Base-by-base conservation (phyloP, 1,140 invertebrate genomes). In the Drosophila sucinea region DNA sequence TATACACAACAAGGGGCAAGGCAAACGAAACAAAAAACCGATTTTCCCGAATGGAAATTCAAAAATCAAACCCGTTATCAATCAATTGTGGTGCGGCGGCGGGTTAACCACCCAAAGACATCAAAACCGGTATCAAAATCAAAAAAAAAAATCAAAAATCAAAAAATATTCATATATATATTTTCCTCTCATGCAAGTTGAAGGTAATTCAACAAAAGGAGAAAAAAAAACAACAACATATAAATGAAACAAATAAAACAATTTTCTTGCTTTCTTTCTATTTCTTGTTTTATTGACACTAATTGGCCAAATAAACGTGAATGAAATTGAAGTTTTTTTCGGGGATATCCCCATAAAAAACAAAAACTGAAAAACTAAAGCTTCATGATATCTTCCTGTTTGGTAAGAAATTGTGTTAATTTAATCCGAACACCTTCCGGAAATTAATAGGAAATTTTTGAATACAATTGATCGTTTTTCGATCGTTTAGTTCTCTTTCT, bases 111-210 rank as follows among this genome's bases (percentile, higher is more conserved):
- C 73, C 77, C 64, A 73, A 61, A 80, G 54, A 60, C 71, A 71
- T 44, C 35, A 38, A 61, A 55, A 32, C 40, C 76, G 56, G 67
- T 68, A 51, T 40, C 67, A 65, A 72, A 72, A 54, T 74, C 69
- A 41, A 55, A 56, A 62, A 64, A 76, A 89, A 90, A 90, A 89
- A 87, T 77, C 87, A 90, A 90, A 87, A 76, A 73, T 17, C 17
- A 81, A 81, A 38, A 38, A 1, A 11, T 38, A 81, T 75, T 65
- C 8, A 23, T 47, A 2, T 17, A 5, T 32, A 41, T 47, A 44
- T 67, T 58, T 66, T 23, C 64, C 65, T 55, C 27, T 61, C 38
- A 47, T 44, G 27, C 38, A n/a, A 56, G 32, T 41, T 17, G 56
- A 56, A 41, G 25, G 51, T 27, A 30, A 38, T 62, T 11, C 32